Evolutionary conservation across 2,113 vertebrate species (phyloP).

Genomic region (sheep (Ovis aries)): ARS-UI_Ramb_v3.0 NC_056067.1:8297501-8298000

Average conservation of each 20-base stretch:
- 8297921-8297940: neutral
- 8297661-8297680: constrained; percentile 53
- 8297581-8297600: constrained; percentile 64
- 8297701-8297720: constrained; percentile 29
- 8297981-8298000: neutral
- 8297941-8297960: neutral
- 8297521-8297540: neutral
- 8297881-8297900: neutral
- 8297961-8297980: neutral
- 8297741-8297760: neutral
- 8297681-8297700: neutral
- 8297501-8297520: constrained; percentile 19
- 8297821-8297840: neutral
- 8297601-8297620: constrained; percentile 62
- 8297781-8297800: constrained; percentile 29
- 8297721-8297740: constrained; percentile 12
- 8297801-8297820: neutral
- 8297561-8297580: constrained; percentile 50
- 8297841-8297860: neutral
- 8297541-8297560: constrained; percentile 6
- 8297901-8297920: neutral
- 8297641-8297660: constrained; percentile 53
- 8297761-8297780: constrained; percentile 30
- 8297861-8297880: neutral
- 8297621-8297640: constrained; percentile 38